These are phyloP conservation scores for Streblospio benedicti DNA, from an alignment of 1,140 invertebrate genomes.

Conservation along the genomic window DNA sequence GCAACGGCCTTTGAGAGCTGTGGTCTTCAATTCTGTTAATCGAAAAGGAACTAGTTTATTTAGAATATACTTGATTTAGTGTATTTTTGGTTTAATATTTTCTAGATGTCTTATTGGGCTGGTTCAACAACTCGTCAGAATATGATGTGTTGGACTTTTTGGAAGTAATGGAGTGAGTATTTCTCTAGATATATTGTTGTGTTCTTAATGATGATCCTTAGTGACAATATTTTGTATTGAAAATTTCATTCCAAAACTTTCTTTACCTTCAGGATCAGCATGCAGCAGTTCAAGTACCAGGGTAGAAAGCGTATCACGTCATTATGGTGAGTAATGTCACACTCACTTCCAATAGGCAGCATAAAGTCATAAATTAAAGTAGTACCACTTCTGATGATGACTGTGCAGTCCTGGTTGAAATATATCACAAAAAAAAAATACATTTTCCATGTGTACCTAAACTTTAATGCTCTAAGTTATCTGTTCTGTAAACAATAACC, in stretches of 20 bases:
- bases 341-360: too few species aligned
- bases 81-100: constrained; percentile 10
- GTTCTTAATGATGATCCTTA: constrained; percentile 8
- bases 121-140: constrained; percentile 77
- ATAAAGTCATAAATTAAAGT: too few species aligned
- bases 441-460: background rate
- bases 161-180: constrained; percentile 65
- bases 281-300: constrained; percentile 79
- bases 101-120: constrained; percentile 70
- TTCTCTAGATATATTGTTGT: background rate
- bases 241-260: constrained; percentile 7
- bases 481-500: background rate
- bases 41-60: too few species aligned
- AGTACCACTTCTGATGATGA: background rate
- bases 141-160: constrained; percentile 70
- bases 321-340: constrained; percentile 36
- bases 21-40: too few species aligned
- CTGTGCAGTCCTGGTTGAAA: background rate
- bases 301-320: constrained; percentile 66
- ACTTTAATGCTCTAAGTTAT: background rate
- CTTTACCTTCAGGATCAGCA: constrained; percentile 58
- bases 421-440: background rate
- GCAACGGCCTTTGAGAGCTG: too few species aligned
- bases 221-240: background rate
- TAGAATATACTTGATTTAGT: too few species aligned